Evolutionary conservation across 2,888 invertebrate species (phyloP), one percentile per base, ranked within the genome.

Genomic region (Rambutsinella grinnellia): DNA sequence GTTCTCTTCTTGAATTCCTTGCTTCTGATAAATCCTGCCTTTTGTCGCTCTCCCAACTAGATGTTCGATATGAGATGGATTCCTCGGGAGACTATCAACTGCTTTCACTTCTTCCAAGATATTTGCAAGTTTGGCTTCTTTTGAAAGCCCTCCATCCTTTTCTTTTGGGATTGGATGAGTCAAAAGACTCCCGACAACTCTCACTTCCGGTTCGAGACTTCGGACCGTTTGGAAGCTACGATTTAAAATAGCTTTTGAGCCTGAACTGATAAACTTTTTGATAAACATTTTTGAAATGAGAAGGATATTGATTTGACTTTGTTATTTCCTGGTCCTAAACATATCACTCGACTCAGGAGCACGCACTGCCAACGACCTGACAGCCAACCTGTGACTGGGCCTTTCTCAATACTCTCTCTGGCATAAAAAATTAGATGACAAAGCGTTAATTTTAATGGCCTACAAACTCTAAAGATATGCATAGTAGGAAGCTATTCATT

Each of bases 41-140:
- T 68, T 56, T 17, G 78, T 72, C 44, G 67, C 62, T 21, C 78
- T 62, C 10, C 81, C 81, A 56, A 82, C 69, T 8, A 83, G 54
- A 46, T 83, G 80, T 54, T 83, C 80, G 6, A 83, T 53, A 68
- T 83, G 82, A 23, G 82, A 79, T 13, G 78, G 70, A 8, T 27
- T 66, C 2, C 56, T 13, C 2, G 61, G 63, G 8, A 83, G 49
- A 13, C 81, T 81, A 68, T 82, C 76, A 17, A 74, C 36, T 10
- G 62, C 61, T 57, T 62, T 47, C 5, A 83, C 76, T 26, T 69
- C 63, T 28, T 63, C 57, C 15, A 82, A 61, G 36, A 81, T 68
- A 15, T 75, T 61, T 27, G 49, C 46, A 19, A 78, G 56, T 23
- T 26, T 57, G 15, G 47, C 28, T 54, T 27, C 58, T 61, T 46